These are phyloP conservation scores for Marmota flaviventris DNA, from an alignment of 2,113 vertebrate species.

Conservation along the genomic window DNA sequence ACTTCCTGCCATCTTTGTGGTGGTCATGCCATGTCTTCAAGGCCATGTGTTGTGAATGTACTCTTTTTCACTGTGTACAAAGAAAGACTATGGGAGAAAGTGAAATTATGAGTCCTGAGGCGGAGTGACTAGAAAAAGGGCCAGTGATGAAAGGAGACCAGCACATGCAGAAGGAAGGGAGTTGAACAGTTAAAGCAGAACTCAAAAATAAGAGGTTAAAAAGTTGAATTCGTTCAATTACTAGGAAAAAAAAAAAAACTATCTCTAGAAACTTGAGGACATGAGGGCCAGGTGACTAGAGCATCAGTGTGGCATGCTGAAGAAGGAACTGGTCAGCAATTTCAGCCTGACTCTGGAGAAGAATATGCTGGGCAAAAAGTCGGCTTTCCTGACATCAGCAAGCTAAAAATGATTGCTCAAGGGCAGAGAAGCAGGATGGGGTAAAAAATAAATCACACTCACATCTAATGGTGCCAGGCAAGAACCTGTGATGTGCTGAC, in stretches of 20 bases:
- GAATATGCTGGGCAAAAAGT: background rate
- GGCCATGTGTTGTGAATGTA: background rate
- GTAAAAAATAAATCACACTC: conserved; percentile 55
- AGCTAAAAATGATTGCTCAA: conserved; percentile 7
- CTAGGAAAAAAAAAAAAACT: background rate
- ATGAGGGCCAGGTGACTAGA: background rate
- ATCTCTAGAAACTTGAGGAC: background rate
- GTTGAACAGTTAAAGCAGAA: background rate
- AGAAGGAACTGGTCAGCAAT: background rate
- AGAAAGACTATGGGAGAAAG: background rate
- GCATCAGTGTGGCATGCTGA: background rate
- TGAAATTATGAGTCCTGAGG: background rate
- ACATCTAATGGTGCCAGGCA: background rate
- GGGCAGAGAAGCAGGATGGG: background rate
- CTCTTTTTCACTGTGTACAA: background rate
- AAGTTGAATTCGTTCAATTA: background rate
- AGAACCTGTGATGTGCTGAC: conserved; percentile 30
- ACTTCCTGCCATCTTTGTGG: background rate
- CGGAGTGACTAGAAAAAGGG: background rate
- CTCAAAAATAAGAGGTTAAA: background rate
- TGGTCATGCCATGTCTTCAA: background rate
- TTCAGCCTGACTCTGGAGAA: background rate
- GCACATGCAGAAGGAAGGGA: background rate
- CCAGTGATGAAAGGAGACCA: background rate
- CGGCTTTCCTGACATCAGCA: background rate